Evolutionary conservation across 2,797 vertebrate species (phyloP), one percentile per base, ranked within the genome.

Genomic region (Poliocrania exsul): DNA sequence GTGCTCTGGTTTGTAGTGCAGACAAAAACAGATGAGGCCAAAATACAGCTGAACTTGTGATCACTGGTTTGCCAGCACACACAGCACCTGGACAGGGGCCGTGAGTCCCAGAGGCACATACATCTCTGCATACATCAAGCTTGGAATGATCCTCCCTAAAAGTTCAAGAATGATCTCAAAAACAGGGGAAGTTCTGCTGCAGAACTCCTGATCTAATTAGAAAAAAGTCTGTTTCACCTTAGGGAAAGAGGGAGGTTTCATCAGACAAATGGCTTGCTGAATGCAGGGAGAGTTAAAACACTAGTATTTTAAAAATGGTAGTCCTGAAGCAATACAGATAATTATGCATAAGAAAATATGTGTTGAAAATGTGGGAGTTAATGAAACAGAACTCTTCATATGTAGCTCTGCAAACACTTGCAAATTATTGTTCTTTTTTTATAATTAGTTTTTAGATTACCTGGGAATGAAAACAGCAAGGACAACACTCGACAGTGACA

Each of bases 361-460:
- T 89, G 90, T 93, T 86, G 91, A 82, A 92, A 94, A 96, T 75
- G 85, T 61, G 67, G 58, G 73, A 96, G 91, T 96, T 96, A 96
- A 96, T 97, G 95, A 94, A 94, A 96, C 88, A 93, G 95, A 96
- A 93, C 95, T 64, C 87, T 75, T 91, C 85, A 78, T 62, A 83
- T 40, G 87, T 88, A 91, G 93, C 56, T 74, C 83, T 49, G 51
- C 66, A 93, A 92, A 86, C 73, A 90, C 77, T 96, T 72, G 70
- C 84, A 92, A 89, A 87, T 86, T 85, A 85, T 94, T 81, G 33
- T 65, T 81, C 44, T 54, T 91, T 91, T 69, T 77, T 81, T 60
- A 90, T 93, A 95, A 95, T 95, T 96, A 88, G 92, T 46, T 97
- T 96, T 95, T 90, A 90, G 95, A 92, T 96, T 91, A 96, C 80